Evolutionary conservation across 2,113 vertebrate genomes (phyloP), one percentile per base, ranked within the genome.

Genomic region (Heloderma charlesbogerti): DNA sequence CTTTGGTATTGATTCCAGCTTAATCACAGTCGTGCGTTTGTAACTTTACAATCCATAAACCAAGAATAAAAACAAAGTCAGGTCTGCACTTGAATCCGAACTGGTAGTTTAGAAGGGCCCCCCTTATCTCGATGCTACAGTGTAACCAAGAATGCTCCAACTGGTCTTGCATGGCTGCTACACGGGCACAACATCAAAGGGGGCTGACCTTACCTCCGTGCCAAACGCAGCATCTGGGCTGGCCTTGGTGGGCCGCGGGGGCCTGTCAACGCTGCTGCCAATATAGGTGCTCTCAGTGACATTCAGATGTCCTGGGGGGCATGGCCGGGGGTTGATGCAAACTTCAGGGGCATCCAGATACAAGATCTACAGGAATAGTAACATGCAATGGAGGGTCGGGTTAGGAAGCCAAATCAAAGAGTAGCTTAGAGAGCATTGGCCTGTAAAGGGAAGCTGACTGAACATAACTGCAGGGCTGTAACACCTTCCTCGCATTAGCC

Each of bases 221-320:
- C 97, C 98, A 74, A 99, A 99, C 43, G 96, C 96, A 40, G 96
- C 96, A 87, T 98, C 97, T 1, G 98, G 98, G 48, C 97, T 98
- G 45, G 98, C 97, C 51, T 97, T 96, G 84, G 94, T 94, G 13
- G 98, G 98, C 57, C 96, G 97, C 69, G 97, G 96, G 18, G 97
- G 97, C 16, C n/a, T 67, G 18, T 93, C 95, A 13, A 97, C 97
- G 1, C 97, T 96, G 31, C 95, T 95, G 66, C 97, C 97, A 25
- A 81, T 5, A 3, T 95, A 86, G 69, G 94, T 12, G 25, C 95
- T 87, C 1, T 92, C 95, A 0, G 97, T 95, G n/a, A 69, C 37
- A 60, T 92, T 95, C 84, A 94, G 89, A 91, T 15, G 90, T 87
- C 83, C 96, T 89, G 45, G 95, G 63, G 88, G 45, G n/a, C 93